A percentile compares a stretch with the other conserved stretches of the same genome.
Evolutionary conservation across 1,140 invertebrate genomes (phyloP).

Genomic region (Anastrepha ludens): DNA sequence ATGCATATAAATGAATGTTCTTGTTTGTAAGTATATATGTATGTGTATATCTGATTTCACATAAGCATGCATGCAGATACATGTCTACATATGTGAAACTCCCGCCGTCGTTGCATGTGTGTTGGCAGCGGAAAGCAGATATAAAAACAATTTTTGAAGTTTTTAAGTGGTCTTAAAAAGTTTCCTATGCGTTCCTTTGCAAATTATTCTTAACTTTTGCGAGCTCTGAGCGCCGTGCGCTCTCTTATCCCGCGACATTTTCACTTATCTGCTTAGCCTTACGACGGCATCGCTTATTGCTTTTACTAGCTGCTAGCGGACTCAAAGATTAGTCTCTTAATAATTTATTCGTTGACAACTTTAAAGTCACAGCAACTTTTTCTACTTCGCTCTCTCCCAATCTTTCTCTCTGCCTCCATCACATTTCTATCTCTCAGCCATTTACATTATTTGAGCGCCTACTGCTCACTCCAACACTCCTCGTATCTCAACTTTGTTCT

Average conservation of each 20-base stretch:
- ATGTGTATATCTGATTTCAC: too few relatives aligned
- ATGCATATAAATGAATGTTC: neutral
- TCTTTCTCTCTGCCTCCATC: too few relatives aligned
- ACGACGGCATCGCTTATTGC: neutral
- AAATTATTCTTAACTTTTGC: slow-evolving; percentile 9
- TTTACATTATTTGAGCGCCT: neutral
- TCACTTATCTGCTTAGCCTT: neutral
- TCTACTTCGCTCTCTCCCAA: too few relatives aligned
- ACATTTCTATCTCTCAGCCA: neutral
- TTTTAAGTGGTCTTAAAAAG: slow-evolving; percentile 46
- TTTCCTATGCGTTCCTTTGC: neutral
- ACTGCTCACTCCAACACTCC: neutral
- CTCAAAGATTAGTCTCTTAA: slow-evolving; percentile 41
- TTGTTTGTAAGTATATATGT: too few relatives aligned
- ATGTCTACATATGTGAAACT: too few relatives aligned
- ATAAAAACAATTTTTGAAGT: slow-evolving; percentile 25
- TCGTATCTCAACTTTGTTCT: neutral
- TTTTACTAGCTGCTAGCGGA: neutral
- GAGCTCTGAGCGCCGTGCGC: neutral
- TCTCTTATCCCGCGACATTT: neutral
- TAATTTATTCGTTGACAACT: slow-evolving; percentile 48
- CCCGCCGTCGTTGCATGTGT: neutral
- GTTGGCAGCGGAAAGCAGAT: neutral
- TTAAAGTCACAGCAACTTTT: neutral
- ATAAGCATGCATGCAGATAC: too few relatives aligned